These are phyloP conservation scores for Chelonus insularis DNA, from an alignment of 1,140 invertebrate species.

Conservation along the genomic window DNA sequence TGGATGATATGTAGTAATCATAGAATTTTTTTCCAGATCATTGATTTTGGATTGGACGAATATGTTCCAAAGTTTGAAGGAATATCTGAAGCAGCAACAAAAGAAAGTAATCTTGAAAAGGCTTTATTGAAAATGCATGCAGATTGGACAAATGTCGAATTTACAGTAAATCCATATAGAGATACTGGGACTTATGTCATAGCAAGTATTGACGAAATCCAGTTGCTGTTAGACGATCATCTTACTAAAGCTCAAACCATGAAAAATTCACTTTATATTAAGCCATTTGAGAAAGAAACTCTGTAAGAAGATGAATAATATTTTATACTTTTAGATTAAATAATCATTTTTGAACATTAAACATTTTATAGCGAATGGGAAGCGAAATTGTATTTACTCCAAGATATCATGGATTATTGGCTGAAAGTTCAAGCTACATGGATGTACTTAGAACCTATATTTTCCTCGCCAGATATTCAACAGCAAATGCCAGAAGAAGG, in stretches of 20 bases:
- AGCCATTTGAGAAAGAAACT: constrained; percentile 85
- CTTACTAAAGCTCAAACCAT: constrained; percentile 97
- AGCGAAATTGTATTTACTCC: constrained; percentile 72
- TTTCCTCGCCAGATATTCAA: constrained; percentile 97
- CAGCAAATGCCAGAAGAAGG: constrained; percentile 93
- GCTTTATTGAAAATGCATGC: constrained; percentile 87
- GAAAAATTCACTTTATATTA: constrained; percentile 96
- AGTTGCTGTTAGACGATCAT: constrained; percentile 93
- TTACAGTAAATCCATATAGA: constrained; percentile 76
- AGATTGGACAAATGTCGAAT: constrained; percentile 89
- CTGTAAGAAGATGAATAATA: constrained; percentile 63
- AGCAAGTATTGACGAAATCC: constrained; percentile 91
- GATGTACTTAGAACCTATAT: constrained; percentile 98
- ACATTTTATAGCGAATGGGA: constrained; percentile 75
- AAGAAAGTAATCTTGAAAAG: constrained; percentile 92
- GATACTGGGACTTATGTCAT: constrained; percentile 92
- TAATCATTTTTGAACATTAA: no score
- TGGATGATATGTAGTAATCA: no score
- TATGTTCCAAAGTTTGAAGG: constrained; percentile 89
- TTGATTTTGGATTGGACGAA: constrained; percentile 89
- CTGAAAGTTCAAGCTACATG: constrained; percentile 93
- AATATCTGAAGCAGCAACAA: constrained; percentile 93
- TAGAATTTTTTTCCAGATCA: no score
- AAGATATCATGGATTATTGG: constrained; percentile 96
- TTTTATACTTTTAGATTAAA: no score